These are phyloP conservation scores for Drosophila picticornis DNA, from an alignment of 2,888 invertebrate genomes.

Conservation along the genomic window DNA sequence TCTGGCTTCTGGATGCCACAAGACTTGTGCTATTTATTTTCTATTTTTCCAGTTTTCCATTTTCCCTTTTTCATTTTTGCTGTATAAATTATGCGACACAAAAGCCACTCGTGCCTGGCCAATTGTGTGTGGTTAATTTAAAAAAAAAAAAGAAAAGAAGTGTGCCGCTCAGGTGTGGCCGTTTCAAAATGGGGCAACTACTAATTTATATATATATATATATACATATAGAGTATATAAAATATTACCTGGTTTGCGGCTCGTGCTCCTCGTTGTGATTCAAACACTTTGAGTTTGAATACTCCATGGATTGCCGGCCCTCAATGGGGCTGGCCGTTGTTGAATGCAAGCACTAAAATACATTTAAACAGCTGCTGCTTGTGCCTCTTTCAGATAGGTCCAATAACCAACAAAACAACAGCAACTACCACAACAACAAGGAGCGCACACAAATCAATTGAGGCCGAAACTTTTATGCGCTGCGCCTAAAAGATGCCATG, in stretches of 20 bases:
- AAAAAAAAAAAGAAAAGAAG: slow-evolving; percentile 50
- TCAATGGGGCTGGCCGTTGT: slow-evolving; percentile 85
- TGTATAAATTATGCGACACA: slow-evolving; percentile 44
- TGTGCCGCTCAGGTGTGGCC: slow-evolving; percentile 69
- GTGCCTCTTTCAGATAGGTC: slow-evolving; percentile 29
- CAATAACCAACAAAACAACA: slow-evolving; percentile 31
- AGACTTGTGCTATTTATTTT: slow-evolving; percentile 13
- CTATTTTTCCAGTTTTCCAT: slow-evolving; percentile 13
- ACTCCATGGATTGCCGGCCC: slow-evolving; percentile 86
- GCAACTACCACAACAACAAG: slow-evolving; percentile 20
- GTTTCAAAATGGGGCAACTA: slow-evolving; percentile 59
- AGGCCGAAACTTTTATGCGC: slow-evolving; percentile 53
- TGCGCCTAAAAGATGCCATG: slow-evolving; percentile 80
- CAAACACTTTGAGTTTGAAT: slow-evolving; percentile 84
- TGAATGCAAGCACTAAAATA: slow-evolving; percentile 84
- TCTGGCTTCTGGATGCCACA: slow-evolving; percentile 43
- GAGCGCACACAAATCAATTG: slow-evolving; percentile 28
- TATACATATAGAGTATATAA: slow-evolving; percentile 25
- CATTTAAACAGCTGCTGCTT: slow-evolving; percentile 84
- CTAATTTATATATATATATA: slow-evolving; percentile 20
- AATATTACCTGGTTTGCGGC: slow-evolving; percentile 74
- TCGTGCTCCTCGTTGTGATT: slow-evolving; percentile 61
- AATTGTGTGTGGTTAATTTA: slow-evolving; percentile 76
- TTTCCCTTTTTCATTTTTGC: slow-evolving; percentile 8
- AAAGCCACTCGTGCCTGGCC: slow-evolving; percentile 51